Evolutionary conservation across 2,888 invertebrate genomes (phyloP).

Genomic region (Drosophila hamatofila): DNA sequence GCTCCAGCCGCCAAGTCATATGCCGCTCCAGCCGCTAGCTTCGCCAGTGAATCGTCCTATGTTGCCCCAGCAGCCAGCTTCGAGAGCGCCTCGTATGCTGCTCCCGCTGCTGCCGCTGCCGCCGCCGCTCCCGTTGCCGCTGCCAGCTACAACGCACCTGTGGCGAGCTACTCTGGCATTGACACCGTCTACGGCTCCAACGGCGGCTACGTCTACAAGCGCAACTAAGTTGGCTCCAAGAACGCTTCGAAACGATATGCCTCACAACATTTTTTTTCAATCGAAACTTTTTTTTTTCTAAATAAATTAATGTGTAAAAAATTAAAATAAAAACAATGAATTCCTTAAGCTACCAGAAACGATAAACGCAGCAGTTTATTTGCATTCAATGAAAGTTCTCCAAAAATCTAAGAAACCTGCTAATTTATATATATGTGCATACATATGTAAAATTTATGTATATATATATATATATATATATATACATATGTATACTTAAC

Average conservation of each 20-base stretch:
- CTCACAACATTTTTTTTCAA: slow-evolving; percentile 14
- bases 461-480: not conserved
- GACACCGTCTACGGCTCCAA: slow-evolving; percentile 80
- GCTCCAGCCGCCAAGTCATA: too few species aligned
- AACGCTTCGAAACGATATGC: not conserved
- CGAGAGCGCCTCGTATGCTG: slow-evolving; percentile 9
- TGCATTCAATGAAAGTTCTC: not conserved
- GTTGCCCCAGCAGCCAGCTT: slow-evolving; percentile 32
- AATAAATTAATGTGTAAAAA: slow-evolving; percentile 2
- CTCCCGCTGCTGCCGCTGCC: slow-evolving; percentile 43
- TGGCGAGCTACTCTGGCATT: slow-evolving; percentile 52
- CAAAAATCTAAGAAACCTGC: too few species aligned
- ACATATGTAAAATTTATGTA: too few species aligned
- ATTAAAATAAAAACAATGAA: slow-evolving; percentile 11
- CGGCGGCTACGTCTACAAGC: slow-evolving; percentile 82
- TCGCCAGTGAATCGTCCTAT: slow-evolving; percentile 14
- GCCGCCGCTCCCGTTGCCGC: slow-evolving; percentile 42
- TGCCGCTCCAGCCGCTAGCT: slow-evolving; percentile 19
- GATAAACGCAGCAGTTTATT: slow-evolving; percentile 4
- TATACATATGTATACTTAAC: not conserved
- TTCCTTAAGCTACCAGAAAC: slow-evolving; percentile 1
- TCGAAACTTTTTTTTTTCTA: slow-evolving; percentile 11
- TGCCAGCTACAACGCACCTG: slow-evolving; percentile 20
- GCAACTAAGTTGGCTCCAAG: slow-evolving; percentile 24
- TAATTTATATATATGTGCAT: too few species aligned